Percentiles rank a stretch among this genome's conserved stretches.
phyloP scores from a whole-genome alignment of 2,797 vertebrate species.

The Coregonus suidteri region DNA sequence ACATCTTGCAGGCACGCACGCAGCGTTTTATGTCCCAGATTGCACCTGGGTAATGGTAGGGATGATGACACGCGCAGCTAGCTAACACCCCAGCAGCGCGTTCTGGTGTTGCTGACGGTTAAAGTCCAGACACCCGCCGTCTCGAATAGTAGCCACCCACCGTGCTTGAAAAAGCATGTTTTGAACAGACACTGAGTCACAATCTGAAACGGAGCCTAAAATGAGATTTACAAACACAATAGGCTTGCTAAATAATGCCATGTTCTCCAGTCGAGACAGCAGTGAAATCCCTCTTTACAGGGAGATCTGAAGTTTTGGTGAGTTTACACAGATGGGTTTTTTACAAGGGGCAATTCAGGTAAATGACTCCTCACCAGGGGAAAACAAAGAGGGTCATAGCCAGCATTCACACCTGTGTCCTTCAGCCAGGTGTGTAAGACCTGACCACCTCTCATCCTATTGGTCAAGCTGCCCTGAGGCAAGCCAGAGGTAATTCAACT shows the following conservation, averaged over 20 bases:
- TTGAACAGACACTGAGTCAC: constrained; percentile 15
- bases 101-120: not conserved
- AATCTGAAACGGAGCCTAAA: constrained; percentile 21
- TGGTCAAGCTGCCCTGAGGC: constrained; percentile 17
- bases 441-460: constrained; percentile 20
- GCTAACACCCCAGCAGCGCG: not conserved
- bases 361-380: constrained; percentile 39
- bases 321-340: constrained; percentile 62
- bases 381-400: constrained; percentile 40
- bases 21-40: constrained; percentile 34
- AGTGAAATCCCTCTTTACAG: constrained; percentile 27
- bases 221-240: constrained; percentile 13
- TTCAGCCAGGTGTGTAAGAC: constrained; percentile 20
- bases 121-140: not conserved
- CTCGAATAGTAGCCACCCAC: constrained; percentile 1
- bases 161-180: not conserved
- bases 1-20: constrained; percentile 47
- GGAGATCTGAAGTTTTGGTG: constrained; percentile 14
- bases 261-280: constrained; percentile 4
- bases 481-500: constrained; percentile 28
- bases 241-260: constrained; percentile 13
- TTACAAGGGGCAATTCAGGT: constrained; percentile 41
- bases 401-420: constrained; percentile 50
- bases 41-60: constrained; percentile 42
- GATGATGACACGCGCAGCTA: constrained; percentile 27